A percentile compares a stretch with the other conserved stretches of the same genome.
These are phyloP conservation scores for Fundulus diaphanus DNA, from an alignment of 2,797 vertebrate species.

Conservation along the genomic window DNA sequence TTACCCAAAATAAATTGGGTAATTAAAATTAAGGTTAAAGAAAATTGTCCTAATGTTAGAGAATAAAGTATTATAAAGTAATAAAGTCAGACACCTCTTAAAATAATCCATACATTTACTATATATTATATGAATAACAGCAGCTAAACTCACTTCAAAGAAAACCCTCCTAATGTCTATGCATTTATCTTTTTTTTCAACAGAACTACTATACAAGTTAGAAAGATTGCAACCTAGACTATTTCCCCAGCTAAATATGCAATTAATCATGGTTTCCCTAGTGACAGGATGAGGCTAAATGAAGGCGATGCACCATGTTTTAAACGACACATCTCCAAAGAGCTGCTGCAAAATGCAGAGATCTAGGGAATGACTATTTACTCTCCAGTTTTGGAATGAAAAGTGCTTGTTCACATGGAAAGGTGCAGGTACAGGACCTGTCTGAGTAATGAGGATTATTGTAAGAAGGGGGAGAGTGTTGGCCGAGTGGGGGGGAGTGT, in stretches of 20 bases:
- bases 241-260: not conserved
- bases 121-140: not conserved
- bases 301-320: not conserved
- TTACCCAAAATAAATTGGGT: too few species aligned
- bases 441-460: not conserved
- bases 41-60: conserved; percentile 10
- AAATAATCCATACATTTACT: not conserved
- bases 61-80: too few species aligned
- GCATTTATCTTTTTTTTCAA: not conserved
- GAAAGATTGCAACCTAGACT: not conserved
- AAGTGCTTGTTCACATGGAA: not conserved
- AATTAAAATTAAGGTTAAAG: too few species aligned
- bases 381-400: not conserved
- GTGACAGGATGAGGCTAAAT: not conserved
- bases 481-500: too few species aligned
- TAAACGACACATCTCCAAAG: not conserved
- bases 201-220: not conserved
- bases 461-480: too few species aligned
- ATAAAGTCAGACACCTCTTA: conserved; percentile 9
- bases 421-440: not conserved
- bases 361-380: not conserved
- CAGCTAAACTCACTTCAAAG: not conserved
- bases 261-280: not conserved
- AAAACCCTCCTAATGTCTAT: not conserved
- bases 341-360: not conserved